Conservation (phyloP, 2,797 vertebrate species). For the Nasua narica region DNA sequence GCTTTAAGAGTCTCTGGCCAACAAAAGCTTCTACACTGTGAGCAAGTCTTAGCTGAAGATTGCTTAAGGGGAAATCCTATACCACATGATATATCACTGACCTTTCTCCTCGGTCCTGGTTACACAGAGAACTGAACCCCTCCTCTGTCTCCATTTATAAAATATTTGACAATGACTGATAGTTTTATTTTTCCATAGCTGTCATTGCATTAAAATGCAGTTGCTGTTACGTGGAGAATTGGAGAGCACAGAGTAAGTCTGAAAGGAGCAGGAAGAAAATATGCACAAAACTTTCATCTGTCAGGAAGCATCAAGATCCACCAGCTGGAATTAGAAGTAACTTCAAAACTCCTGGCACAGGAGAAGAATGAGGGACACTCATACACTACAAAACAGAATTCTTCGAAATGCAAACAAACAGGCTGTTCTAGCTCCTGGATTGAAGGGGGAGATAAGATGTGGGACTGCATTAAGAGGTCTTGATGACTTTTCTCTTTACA, state of each 20-base stretch:
- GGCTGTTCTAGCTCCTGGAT: background rate
- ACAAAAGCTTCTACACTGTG: conserved; percentile 69
- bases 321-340: background rate
- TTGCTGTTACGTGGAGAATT: background rate
- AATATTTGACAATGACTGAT: conserved; percentile 68
- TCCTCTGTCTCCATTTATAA: conserved; percentile 68
- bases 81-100: conserved; percentile 72
- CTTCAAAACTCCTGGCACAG: background rate
- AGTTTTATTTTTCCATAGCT: conserved; percentile 73
- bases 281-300: background rate
- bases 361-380: background rate
- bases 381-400: background rate
- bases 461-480: background rate
- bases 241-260: background rate
- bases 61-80: conserved; percentile 78
- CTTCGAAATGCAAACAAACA: conserved; percentile 7
- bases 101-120: conserved; percentile 67
- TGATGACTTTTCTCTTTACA: background rate
- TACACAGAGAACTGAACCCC: conserved; percentile 72
- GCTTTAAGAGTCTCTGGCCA: conserved; percentile 54
- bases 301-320: background rate
- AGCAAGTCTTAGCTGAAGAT: conserved; percentile 68
- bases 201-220: conserved; percentile 46
- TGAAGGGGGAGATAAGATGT: background rate
- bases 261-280: background rate